A percentile compares a stretch with the other conserved stretches of the same genome.
These are phyloP conservation scores for Emesis castigata DNA, from an alignment of 2,888 invertebrate genomes.

Conservation along the genomic window DNA sequence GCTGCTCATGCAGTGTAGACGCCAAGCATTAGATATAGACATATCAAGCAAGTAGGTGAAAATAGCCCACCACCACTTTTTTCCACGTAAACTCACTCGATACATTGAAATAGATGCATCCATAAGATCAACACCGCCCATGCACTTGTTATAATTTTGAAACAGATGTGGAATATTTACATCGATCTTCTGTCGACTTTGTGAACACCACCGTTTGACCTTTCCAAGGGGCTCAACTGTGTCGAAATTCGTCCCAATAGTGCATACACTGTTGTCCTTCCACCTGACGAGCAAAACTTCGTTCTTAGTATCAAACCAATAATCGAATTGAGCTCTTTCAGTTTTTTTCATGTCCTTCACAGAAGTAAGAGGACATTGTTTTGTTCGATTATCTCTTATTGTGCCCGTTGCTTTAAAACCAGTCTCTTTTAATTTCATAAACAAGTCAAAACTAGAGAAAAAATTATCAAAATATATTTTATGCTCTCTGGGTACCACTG, in stretches of 20 bases:
- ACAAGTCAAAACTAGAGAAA: conserved; percentile 10
- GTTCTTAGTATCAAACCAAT: conserved; percentile 24
- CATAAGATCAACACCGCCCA: background rate
- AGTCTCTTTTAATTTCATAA: background rate
- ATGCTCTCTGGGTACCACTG: background rate
- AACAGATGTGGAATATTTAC: conserved; percentile 15
- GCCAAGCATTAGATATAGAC: too few relatives aligned
- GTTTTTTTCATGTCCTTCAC: conserved; percentile 18
- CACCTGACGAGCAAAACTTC: conserved; percentile 34
- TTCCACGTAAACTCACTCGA: too few relatives aligned
- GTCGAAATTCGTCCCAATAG: conserved; percentile 33
- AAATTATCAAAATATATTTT: background rate
- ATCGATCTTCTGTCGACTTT: conserved; percentile 4
- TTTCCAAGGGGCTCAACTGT: too few relatives aligned
- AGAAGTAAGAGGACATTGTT: background rate
- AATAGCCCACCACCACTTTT: too few relatives aligned
- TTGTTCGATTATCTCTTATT: conserved; percentile 11
- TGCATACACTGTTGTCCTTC: conserved; percentile 40
- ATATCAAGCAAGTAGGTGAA: too few relatives aligned
- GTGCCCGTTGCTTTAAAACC: conserved; percentile 1
- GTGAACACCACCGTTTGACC: background rate
- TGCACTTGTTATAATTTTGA: conserved; percentile 15
- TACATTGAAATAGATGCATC: too few relatives aligned
- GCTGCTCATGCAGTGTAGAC: too few relatives aligned
- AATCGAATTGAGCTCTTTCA: conserved; percentile 20